Conservation (phyloP, 2,797 vertebrate genomes). For the Balearica regulorum region DNA sequence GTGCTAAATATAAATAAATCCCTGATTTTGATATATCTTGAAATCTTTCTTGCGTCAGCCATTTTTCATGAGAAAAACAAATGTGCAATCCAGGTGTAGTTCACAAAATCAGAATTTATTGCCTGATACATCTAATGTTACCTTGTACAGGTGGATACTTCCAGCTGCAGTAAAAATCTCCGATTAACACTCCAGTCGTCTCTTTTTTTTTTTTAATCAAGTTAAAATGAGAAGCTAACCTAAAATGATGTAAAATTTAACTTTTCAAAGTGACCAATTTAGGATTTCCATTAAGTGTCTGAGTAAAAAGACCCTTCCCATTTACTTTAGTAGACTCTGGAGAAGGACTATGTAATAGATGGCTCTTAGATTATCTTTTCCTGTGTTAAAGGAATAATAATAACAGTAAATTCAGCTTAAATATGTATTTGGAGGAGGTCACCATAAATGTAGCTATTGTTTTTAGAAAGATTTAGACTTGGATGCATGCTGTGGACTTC, state of each 20-base stretch:
- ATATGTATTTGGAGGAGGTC: background rate
- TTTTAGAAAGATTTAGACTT: background rate
- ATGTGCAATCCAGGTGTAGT: background rate
- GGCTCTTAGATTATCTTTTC: background rate
- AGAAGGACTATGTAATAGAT: background rate
- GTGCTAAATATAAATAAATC: conserved; percentile 5
- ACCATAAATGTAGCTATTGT: background rate
- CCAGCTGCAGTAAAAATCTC: background rate
- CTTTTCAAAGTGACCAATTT: background rate
- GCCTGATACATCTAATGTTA: background rate
- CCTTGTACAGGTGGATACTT: background rate
- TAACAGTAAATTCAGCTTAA: background rate
- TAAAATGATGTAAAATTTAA: background rate
- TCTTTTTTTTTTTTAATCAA: conserved; percentile 16
- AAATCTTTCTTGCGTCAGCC: background rate
- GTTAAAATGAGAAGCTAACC: background rate
- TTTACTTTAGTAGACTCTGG: background rate
- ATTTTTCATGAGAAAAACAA: conserved; percentile 16
- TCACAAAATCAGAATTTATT: background rate
- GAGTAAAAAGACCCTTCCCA: background rate
- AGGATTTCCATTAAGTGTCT: background rate
- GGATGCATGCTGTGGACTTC: background rate
- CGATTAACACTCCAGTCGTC: background rate
- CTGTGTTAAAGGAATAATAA: background rate
- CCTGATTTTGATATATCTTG: background rate